Evolutionary conservation across 2,888 invertebrate genomes (phyloP).

Genomic region (Lampropteryx suffumata): DNA sequence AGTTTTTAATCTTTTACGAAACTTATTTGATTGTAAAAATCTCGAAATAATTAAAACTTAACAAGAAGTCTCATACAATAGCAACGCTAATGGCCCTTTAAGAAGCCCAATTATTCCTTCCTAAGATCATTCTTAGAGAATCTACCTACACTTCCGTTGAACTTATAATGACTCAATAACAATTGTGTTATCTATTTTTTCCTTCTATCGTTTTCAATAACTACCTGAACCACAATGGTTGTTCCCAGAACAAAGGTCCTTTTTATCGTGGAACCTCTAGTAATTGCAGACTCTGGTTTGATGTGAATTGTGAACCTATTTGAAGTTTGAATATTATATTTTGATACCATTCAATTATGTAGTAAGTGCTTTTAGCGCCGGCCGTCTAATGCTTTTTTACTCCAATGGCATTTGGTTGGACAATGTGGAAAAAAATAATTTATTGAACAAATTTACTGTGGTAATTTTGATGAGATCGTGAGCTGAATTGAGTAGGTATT

Average conservation of each 20-base stretch:
- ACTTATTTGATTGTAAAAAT: too few relatives aligned
- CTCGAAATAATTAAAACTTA: too few relatives aligned
- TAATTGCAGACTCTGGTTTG: constrained; percentile 37
- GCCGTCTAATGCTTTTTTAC: too few relatives aligned
- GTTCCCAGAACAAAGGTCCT: constrained; percentile 48
- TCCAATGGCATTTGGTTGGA: too few relatives aligned
- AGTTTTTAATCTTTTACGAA: neutral
- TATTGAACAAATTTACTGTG: constrained; percentile 1
- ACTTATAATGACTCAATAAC: constrained; percentile 30
- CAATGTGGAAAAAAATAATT: too few relatives aligned
- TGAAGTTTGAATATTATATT: too few relatives aligned
- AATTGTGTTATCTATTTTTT: constrained; percentile 30
- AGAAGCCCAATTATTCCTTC: neutral
- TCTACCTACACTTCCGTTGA: constrained; percentile 12
- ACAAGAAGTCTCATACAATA: neutral
- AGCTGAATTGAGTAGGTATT: constrained; percentile 28
- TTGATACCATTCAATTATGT: too few relatives aligned
- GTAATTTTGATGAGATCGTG: constrained; percentile 27
- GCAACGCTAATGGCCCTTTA: neutral
- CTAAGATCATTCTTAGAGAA: neutral
- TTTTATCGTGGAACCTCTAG: constrained; percentile 39
- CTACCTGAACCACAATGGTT: constrained; percentile 40
- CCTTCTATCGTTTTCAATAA: constrained; percentile 17
- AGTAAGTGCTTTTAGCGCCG: too few relatives aligned
- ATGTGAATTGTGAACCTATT: too few relatives aligned